Base-by-base conservation (phyloP, 1,140 invertebrate genomes). In the Sweltsa coloradensis region DNA sequence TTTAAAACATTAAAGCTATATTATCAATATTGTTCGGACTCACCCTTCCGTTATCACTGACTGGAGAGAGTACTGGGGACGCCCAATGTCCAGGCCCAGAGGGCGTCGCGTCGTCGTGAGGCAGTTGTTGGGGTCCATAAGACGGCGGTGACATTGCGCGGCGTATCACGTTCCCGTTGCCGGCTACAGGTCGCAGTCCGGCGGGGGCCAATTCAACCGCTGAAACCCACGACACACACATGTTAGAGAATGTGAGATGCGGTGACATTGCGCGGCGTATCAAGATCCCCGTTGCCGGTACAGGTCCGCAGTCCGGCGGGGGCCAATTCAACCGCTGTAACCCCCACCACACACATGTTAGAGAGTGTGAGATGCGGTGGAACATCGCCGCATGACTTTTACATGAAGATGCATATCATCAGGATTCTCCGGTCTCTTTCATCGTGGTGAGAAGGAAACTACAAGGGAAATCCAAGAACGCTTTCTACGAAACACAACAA, bases 141-240 rank as follows among this genome's bases (percentile, higher is more conserved):
- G 26, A 21, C 1, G 48, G 48, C 0, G 48, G 48, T 4, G 41
- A 45, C 31, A 45, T 1, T 37, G 43, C 48, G 31, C 48, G 27
- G 22, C 43, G 41, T 31, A 50, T 50, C 31, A 50, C 48, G 48
- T 50, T 50, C 5, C 48, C 48, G 14, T 50, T 50, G 41, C 48
- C 48, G 23, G 45, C 41, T 23, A 50, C 23, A 7, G 42, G 48
- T 5, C 41, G 24, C 0, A n/a, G n/a, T n/a, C 9, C 23, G 16
- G 43, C 27, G 7, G 45, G 45, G 13, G 4, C 45, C 6, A 39
- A 26, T 1, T 47, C 45, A 13, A 39, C 45, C 3, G 34, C 36
- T 9, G 11, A 37, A 3, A 37, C 36, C 18, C 36, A 37, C 11
- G 29, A 31, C n/a, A n/a, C n/a, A n/a, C n/a, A n/a, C n/a, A n/a